Evolutionary conservation across 1,140 invertebrate species (phyloP).

Genomic region (Diorhabda sublineata): DNA sequence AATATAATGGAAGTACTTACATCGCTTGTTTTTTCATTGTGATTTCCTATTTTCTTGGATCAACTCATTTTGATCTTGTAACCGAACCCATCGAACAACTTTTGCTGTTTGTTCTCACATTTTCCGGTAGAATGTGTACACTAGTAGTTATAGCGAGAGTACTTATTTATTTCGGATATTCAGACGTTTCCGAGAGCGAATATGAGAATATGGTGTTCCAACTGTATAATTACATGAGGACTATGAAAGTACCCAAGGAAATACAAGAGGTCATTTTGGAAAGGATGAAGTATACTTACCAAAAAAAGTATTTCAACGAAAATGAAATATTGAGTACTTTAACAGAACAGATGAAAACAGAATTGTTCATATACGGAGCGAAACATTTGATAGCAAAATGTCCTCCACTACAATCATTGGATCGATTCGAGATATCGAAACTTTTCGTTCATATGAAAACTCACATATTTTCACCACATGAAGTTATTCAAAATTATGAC

Average conservation of each 20-base stretch:
- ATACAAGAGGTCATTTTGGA: constrained; percentile 18
- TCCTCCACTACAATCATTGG: constrained; percentile 43
- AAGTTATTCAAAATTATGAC: constrained; percentile 47
- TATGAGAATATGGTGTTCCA: constrained; percentile 23
- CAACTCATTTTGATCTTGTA: not conserved
- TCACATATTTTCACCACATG: constrained; percentile 49
- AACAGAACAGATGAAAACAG: constrained; percentile 35
- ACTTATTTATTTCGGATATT: constrained; percentile 21
- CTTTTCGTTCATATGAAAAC: constrained; percentile 41
- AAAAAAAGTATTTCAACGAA: constrained; percentile 26
- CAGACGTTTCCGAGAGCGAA: constrained; percentile 26
- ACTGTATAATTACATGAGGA: constrained; percentile 22
- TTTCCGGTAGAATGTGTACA: constrained; percentile 24
- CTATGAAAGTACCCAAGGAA: constrained; percentile 18
- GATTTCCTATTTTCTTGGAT: constrained; percentile 19
- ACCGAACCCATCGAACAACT: constrained; percentile 12
- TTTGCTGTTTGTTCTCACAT: constrained; percentile 11
- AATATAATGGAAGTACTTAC: constrained; percentile 1
- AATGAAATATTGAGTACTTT: constrained; percentile 26
- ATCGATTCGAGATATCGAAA: constrained; percentile 36
- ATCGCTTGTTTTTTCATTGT: constrained; percentile 12
- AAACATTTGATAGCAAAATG: constrained; percentile 45
- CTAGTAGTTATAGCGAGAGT: constrained; percentile 22
- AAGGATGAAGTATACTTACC: constrained; percentile 23
- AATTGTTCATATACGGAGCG: constrained; percentile 47